A percentile compares a stretch with the other conserved stretches of the same genome.
Evolutionary conservation across 2,888 invertebrate species (phyloP).

Genomic region (Tryphoninae sp.): DNA sequence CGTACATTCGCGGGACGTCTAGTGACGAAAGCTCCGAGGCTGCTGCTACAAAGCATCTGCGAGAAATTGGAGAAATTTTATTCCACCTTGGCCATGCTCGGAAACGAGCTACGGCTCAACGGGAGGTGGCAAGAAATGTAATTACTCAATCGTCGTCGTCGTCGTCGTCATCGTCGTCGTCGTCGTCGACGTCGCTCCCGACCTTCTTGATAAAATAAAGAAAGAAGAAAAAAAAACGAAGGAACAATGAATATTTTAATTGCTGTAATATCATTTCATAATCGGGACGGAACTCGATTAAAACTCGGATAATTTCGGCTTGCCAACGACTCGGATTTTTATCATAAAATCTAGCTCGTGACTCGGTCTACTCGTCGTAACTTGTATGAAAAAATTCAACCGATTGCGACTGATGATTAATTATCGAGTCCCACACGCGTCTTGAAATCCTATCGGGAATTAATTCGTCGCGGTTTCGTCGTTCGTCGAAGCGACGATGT

Average conservation of each 20-base stretch:
- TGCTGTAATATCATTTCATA: constrained; percentile 36
- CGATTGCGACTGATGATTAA: background rate
- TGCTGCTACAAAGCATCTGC: background rate
- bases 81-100: background rate
- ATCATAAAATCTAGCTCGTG: background rate
- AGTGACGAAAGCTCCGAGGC: background rate
- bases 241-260: constrained; percentile 46
- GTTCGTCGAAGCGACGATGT: constrained; percentile 2
- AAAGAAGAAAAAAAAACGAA: background rate
- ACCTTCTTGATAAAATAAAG: background rate
- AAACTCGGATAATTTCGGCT: background rate
- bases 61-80: constrained; percentile 2
- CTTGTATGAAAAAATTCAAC: no score
- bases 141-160: constrained; percentile 51
- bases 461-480: constrained; percentile 43
- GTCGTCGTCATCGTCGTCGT: background rate
- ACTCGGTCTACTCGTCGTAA: no score
- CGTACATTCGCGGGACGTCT: background rate
- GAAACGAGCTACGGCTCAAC: background rate
- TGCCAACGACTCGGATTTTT: background rate
- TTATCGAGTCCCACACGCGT: constrained; percentile 10
- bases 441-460: constrained; percentile 41
- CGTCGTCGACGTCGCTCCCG: background rate
- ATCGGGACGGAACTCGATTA: constrained; percentile 28
- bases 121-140: constrained; percentile 10